Evolutionary conservation across 1,140 invertebrate genomes (phyloP).

Genomic region (Drosophila truncata): DNA sequence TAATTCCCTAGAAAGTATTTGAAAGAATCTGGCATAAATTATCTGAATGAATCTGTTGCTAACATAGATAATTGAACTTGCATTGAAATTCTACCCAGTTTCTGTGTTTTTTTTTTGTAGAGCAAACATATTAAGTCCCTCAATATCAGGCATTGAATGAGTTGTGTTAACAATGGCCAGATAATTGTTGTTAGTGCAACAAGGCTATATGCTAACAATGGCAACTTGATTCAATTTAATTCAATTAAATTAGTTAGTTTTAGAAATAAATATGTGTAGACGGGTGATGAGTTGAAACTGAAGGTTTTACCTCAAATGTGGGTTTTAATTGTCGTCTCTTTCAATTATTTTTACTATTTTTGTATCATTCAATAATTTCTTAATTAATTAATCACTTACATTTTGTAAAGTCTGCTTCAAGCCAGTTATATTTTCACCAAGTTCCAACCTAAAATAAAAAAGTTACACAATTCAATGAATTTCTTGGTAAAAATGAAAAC

Average conservation of each 20-base stretch:
- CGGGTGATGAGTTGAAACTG: slow-evolving; percentile 3
- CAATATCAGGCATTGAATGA: slow-evolving; percentile 25
- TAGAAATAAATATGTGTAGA: slow-evolving; percentile 3
- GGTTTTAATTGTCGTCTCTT: background rate
- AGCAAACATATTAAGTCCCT: background rate
- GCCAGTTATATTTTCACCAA: background rate
- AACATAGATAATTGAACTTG: slow-evolving; percentile 1
- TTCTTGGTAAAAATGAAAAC: background rate
- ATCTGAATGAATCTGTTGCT: background rate
- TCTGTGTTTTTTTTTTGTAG: background rate
- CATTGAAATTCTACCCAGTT: background rate
- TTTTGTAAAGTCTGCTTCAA: background rate
- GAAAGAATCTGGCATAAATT: background rate
- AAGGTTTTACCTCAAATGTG: background rate
- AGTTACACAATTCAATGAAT: background rate
- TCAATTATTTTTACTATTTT: background rate
- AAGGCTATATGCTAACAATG: slow-evolving; percentile 25
- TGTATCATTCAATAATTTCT: background rate
- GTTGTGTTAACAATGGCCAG: slow-evolving; percentile 24
- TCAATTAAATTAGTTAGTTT: slow-evolving; percentile 11
- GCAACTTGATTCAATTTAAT: slow-evolving; percentile 2
- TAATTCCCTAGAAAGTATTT: background rate
- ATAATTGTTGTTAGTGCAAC: slow-evolving; percentile 25
- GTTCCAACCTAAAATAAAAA: background rate
- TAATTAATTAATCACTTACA: background rate